Conservation (phyloP, 1,140 invertebrate species). For the Lepidurus apus region DNA sequence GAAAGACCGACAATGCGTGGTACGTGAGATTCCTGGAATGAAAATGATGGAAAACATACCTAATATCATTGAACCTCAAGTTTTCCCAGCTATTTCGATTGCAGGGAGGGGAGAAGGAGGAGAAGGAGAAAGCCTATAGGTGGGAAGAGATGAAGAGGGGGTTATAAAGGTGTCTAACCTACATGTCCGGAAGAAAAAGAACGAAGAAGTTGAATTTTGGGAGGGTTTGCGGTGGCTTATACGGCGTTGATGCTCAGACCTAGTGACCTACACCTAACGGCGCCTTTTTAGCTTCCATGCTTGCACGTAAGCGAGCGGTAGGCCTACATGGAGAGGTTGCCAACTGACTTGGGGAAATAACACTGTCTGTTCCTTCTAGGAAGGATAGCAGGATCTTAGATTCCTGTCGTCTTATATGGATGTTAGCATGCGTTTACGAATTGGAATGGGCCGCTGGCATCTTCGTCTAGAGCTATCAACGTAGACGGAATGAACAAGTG, state of each 20-base stretch:
- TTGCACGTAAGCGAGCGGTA: neutral
- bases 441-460: too few relatives aligned
- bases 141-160: neutral
- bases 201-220: neutral
- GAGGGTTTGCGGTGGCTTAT: neutral
- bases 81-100: neutral
- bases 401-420: too few relatives aligned
- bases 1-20: too few relatives aligned
- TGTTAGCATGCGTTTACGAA: too few relatives aligned
- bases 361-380: too few relatives aligned
- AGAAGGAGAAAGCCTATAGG: neutral
- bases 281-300: neutral
- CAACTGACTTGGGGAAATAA: neutral
- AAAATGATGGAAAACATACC: too few relatives aligned
- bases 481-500: too few relatives aligned
- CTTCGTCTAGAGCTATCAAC: too few relatives aligned
- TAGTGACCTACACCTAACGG: slow-evolving; percentile 17
- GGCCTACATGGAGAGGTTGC: neutral
- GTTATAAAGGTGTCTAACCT: neutral
- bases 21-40: too few relatives aligned
- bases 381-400: too few relatives aligned
- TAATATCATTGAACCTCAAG: neutral
- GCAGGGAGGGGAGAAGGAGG: neutral
- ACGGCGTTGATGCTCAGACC: neutral
- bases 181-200: neutral